These are phyloP conservation scores for Falco berigora DNA, from an alignment of 2,797 vertebrate genomes.

Conservation along the genomic window DNA sequence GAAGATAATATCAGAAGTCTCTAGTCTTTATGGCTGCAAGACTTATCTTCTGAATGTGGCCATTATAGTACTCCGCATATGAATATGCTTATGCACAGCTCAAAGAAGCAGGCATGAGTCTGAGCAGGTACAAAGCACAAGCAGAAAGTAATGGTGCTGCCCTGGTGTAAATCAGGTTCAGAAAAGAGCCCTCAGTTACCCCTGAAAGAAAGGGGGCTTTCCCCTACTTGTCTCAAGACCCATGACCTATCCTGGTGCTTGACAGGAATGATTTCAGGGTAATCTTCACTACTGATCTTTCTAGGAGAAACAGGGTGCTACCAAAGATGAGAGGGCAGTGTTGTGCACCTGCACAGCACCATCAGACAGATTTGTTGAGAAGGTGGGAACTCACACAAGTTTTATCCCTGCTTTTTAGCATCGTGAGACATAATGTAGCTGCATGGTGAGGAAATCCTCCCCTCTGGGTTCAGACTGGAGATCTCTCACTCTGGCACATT, in stretches of 20 bases:
- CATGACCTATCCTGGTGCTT: not conserved
- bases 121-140: not conserved
- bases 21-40: not conserved
- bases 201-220: not conserved
- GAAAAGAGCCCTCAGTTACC: not conserved
- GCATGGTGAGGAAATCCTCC: not conserved
- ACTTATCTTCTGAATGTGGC: not conserved
- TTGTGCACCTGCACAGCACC: not conserved
- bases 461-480: not conserved
- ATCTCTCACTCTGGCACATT: not conserved
- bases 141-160: not conserved
- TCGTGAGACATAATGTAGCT: not conserved
- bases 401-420: not conserved
- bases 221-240: not conserved
- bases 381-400: not conserved
- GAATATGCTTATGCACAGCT: not conserved
- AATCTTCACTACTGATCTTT: not conserved
- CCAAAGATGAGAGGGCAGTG: not conserved
- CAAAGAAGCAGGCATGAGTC: not conserved
- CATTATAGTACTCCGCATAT: not conserved
- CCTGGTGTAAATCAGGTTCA: not conserved
- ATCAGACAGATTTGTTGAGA: not conserved
- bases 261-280: not conserved
- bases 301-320: not conserved
- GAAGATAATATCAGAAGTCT: not conserved